Evolutionary conservation across 2,888 invertebrate genomes (phyloP).

Genomic region (Idaea straminata): DNA sequence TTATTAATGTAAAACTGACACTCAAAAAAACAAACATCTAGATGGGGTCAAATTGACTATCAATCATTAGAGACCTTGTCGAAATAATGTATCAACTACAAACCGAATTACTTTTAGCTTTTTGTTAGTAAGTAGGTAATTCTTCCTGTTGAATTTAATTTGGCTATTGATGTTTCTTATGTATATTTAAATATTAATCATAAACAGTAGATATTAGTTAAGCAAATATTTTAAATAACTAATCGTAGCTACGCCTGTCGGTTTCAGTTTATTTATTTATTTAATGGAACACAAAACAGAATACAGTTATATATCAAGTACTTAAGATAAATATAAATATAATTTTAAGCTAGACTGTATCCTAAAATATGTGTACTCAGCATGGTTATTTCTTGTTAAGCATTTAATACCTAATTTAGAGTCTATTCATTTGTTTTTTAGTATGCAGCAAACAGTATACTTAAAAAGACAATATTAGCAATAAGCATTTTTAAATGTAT

Average conservation of each 20-base stretch:
- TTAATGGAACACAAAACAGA: too few species aligned
- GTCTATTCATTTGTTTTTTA: too few species aligned
- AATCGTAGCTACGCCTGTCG: neutral
- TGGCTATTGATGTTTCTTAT: neutral
- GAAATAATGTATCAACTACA: constrained; percentile 18
- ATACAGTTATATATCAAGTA: too few species aligned
- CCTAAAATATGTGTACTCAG: too few species aligned
- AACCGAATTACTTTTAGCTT: constrained; percentile 27
- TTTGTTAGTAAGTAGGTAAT: constrained; percentile 7
- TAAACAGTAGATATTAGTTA: neutral
- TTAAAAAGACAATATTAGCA: too few species aligned
- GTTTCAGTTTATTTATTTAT: too few species aligned
- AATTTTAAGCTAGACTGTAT: too few species aligned
- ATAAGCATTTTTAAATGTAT: too few species aligned
- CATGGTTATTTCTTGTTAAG: too few species aligned
- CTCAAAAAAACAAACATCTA: constrained; percentile 51
- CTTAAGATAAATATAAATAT: too few species aligned
- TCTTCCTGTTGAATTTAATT: constrained; percentile 3
- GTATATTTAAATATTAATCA: neutral
- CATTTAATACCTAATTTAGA: too few species aligned
- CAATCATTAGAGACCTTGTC: constrained; percentile 60
- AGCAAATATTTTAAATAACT: neutral
- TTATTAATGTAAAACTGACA: constrained; percentile 54
- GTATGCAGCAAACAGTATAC: too few species aligned
- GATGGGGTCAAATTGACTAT: constrained; percentile 59